Conservation (phyloP, 2,113 vertebrate genomes). For the Deroptyus accipitrinus region DNA sequence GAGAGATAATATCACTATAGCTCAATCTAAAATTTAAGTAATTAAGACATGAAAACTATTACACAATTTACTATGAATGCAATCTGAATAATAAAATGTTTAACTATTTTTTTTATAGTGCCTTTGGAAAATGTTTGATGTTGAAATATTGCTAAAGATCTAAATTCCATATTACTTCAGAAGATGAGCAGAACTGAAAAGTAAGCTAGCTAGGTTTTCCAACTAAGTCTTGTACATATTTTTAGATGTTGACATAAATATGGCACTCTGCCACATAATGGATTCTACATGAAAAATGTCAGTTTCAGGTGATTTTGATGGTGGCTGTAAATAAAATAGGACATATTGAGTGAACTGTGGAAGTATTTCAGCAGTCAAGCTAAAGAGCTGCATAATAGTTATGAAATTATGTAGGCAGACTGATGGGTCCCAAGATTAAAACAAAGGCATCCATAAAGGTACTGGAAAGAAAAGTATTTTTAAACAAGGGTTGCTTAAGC, state of each 20-base stretch:
- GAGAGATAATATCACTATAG: conserved; percentile 84
- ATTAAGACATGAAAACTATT: conserved; percentile 88
- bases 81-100: conserved; percentile 77
- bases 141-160: background rate
- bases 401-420: conserved; percentile 24
- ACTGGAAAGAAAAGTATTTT: background rate
- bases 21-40: conserved; percentile 87
- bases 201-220: background rate
- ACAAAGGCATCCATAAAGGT: background rate
- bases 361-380: conserved; percentile 22
- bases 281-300: conserved; percentile 26
- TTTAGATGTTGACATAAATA: background rate
- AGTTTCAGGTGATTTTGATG: conserved; percentile 28
- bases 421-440: conserved; percentile 28
- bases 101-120: conserved; percentile 36
- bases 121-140: background rate
- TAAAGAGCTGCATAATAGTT: conserved; percentile 39
- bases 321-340: conserved; percentile 35
- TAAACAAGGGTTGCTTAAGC: background rate
- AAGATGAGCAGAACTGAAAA: background rate
- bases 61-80: conserved; percentile 81
- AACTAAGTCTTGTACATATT: background rate
- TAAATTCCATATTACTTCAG: background rate
- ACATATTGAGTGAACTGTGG: background rate
- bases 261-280: background rate